These are phyloP conservation scores for Microdon myrmicae DNA, from an alignment of 2,888 invertebrate species.

Conservation along the genomic window DNA sequence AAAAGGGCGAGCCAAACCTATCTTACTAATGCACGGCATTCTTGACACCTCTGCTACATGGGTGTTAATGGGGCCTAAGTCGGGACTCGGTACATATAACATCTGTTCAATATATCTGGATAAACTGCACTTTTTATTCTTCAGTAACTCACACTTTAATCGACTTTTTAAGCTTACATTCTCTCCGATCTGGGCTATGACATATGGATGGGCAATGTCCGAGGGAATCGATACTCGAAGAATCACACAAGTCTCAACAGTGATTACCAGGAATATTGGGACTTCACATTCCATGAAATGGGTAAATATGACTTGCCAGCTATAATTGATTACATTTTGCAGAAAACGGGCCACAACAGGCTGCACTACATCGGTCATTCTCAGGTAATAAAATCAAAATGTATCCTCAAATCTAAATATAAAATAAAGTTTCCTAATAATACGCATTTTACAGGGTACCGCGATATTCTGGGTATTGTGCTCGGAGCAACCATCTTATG, in stretches of 20 bases:
- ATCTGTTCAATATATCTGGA: too few species aligned
- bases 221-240: constrained; percentile 66
- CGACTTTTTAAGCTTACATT: constrained; percentile 62
- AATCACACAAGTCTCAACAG: constrained; percentile 64
- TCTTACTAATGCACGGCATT: constrained; percentile 78
- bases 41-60: constrained; percentile 79
- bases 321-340: constrained; percentile 79
- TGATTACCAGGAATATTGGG: constrained; percentile 70
- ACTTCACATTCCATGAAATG: constrained; percentile 79
- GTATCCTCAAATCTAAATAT: not conserved
- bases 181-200: constrained; percentile 66
- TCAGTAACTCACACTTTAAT: constrained; percentile 23
- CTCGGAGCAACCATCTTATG: constrained; percentile 69
- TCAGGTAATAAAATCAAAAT: constrained; percentile 65
- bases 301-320: constrained; percentile 81
- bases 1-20: constrained; percentile 68
- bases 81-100: constrained; percentile 72
- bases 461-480: constrained; percentile 70
- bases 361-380: constrained; percentile 86
- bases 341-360: constrained; percentile 70
- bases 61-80: constrained; percentile 77
- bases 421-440: not conserved
- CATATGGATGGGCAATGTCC: constrained; percentile 67
- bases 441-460: constrained; percentile 70
- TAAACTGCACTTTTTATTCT: constrained; percentile 12